These are phyloP conservation scores for Panzeria rudis DNA, from an alignment of 2,888 invertebrate species.

Conservation along the genomic window DNA sequence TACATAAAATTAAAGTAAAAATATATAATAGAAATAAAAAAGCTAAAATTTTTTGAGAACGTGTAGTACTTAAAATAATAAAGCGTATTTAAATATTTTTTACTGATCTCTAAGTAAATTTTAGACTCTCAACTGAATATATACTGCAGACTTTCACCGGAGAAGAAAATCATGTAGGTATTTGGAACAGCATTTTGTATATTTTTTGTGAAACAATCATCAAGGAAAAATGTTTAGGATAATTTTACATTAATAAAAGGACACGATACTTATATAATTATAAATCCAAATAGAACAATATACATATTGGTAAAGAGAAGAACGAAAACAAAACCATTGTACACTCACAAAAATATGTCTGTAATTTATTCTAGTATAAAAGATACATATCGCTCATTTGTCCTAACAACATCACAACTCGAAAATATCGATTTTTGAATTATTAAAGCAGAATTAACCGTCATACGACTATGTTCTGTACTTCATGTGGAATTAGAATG, in stretches of 20 bases:
- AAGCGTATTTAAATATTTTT: neutral
- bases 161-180: slow-evolving; percentile 49
- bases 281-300: neutral
- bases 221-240: neutral
- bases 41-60: neutral
- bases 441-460: too few relatives aligned
- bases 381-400: too few relatives aligned
- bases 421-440: too few relatives aligned
- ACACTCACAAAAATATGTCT: neutral
- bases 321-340: neutral
- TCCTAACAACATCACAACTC: too few relatives aligned
- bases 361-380: neutral
- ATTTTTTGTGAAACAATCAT: neutral
- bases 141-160: slow-evolving; percentile 20
- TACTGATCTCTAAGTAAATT: neutral
- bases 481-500: too few relatives aligned
- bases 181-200: slow-evolving; percentile 11
- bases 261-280: slow-evolving; percentile 45
- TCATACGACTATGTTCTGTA: too few relatives aligned
- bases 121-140: neutral
- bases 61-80: neutral
- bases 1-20: slow-evolving; percentile 34
- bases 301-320: neutral
- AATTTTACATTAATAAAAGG: neutral
- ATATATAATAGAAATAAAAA: slow-evolving; percentile 11